These are phyloP conservation scores for Trissolcus basalis DNA, from an alignment of 1,140 invertebrate species.

Conservation along the genomic window DNA sequence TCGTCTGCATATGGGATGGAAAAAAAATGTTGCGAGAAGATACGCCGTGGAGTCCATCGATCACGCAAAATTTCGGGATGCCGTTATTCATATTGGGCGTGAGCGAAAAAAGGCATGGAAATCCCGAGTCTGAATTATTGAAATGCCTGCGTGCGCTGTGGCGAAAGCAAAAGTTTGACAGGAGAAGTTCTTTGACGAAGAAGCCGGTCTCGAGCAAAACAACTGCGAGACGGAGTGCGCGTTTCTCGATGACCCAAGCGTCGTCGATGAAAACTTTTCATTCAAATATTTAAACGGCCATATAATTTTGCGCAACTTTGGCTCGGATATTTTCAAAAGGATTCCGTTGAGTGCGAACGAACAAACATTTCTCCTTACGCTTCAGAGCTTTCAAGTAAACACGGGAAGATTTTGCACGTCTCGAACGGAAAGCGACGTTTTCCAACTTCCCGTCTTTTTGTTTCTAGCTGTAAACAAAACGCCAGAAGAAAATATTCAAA, in stretches of 20 bases:
- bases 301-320: constrained; percentile 33
- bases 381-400: not conserved
- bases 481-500: too few species aligned
- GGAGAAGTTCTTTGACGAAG: constrained; percentile 50
- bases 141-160: constrained; percentile 50
- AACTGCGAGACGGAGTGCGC: constrained; percentile 31
- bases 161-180: constrained; percentile 50
- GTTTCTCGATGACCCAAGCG: not conserved
- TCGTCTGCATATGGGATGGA: constrained; percentile 33
- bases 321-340: constrained; percentile 21
- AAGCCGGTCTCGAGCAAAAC: constrained; percentile 51
- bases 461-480: not conserved
- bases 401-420: not conserved
- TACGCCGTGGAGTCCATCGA: constrained; percentile 40
- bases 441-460: not conserved
- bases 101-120: constrained; percentile 59
- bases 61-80: constrained; percentile 48
- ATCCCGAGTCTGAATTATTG: constrained; percentile 68
- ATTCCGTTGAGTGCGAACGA: constrained; percentile 24
- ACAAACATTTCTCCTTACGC: constrained; percentile 23
- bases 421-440: not conserved
- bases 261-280: constrained; percentile 41
- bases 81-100: constrained; percentile 52
- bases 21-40: constrained; percentile 36
- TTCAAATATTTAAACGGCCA: constrained; percentile 62